Evolutionary conservation across 2,797 vertebrate species (phyloP), one percentile per base, ranked within the genome.

Genomic region (Lepus oiostolus): DNA sequence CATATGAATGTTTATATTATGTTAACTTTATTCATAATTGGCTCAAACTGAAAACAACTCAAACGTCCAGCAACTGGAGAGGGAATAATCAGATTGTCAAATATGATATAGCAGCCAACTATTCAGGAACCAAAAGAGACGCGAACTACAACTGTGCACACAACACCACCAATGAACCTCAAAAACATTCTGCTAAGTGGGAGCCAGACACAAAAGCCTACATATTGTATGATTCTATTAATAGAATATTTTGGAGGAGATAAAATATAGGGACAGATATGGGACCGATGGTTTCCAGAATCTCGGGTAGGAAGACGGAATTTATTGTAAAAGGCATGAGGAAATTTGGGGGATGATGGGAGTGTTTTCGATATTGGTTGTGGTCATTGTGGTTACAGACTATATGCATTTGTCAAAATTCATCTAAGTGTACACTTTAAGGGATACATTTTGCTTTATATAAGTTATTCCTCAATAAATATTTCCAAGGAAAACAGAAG

Each of bases 71-170:
- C 50, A 28, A 14, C 38, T 14, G n/a, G 26, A 65, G 67, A 38
- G 28, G 2, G 13, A 70, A 60, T 9, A 30, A 58, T 28, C 2
- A 19, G 42, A 84, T 8, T 0, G 0, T 16, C 28, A 5, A 28
- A 13, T 8, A 4, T 4, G 38, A 19, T 7, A 3, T 0, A 58
- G 30, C 0, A n/a, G 19, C 14, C 13, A 28, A 5, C 3, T 21
- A 7, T 38, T 21, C 28, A 4, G 38, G 30, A 50, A 10, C 8
- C 0, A 13, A 19, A 13, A 19, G 24, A 54, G 30, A 28, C 54
- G 17, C 24, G 9, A 35, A n/a, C 42, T 2, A 3, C 52, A 19
- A 5, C 12, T 14, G 2, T 9, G 2, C 12, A 24, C 2, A 13
- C 24, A 17, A 16, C 26, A 28, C 4, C n/a, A 13, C 0, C 4